A percentile compares a stretch with the other conserved stretches of the same genome.
Conservation (phyloP, 2,797 vertebrate species). For the Gallinago stenura region DNA sequence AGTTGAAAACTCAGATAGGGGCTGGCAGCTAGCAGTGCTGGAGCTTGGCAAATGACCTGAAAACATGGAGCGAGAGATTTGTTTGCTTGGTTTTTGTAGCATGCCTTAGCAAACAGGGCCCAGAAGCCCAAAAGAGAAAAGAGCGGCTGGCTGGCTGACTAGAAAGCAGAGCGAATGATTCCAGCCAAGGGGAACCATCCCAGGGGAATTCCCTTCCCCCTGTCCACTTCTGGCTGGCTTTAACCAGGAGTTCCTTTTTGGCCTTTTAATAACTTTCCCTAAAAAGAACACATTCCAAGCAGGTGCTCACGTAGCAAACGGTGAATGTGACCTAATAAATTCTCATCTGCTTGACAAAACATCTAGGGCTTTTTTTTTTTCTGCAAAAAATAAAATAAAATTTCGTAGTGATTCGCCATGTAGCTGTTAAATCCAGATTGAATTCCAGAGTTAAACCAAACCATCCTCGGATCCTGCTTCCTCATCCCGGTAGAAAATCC, state of each 20-base stretch:
- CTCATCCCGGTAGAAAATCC: not conserved
- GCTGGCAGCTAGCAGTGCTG: not conserved
- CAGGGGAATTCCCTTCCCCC: not conserved
- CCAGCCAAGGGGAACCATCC: not conserved
- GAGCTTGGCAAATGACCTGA: constrained; percentile 35
- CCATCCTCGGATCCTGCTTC: not conserved
- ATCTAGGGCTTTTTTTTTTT: not conserved
- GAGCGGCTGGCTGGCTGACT: not conserved
- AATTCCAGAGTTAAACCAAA: not conserved
- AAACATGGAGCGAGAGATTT: not conserved
- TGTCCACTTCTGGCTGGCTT: not conserved
- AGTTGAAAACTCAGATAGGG: not conserved
- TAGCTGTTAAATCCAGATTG: constrained; percentile 3
- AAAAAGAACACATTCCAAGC: not conserved
- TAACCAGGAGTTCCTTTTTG: not conserved
- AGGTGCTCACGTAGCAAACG: not conserved
- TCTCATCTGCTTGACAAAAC: not conserved
- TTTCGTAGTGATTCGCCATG: not conserved
- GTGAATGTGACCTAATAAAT: not conserved
- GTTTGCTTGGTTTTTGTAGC: not conserved
- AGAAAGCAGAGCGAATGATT: not conserved
- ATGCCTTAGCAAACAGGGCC: not conserved
- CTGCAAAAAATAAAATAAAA: not conserved
- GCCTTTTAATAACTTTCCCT: not conserved
- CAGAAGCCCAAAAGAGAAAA: not conserved